Base-by-base conservation (phyloP, 2,888 invertebrate genomes). In the Oscheius onirici region DNA sequence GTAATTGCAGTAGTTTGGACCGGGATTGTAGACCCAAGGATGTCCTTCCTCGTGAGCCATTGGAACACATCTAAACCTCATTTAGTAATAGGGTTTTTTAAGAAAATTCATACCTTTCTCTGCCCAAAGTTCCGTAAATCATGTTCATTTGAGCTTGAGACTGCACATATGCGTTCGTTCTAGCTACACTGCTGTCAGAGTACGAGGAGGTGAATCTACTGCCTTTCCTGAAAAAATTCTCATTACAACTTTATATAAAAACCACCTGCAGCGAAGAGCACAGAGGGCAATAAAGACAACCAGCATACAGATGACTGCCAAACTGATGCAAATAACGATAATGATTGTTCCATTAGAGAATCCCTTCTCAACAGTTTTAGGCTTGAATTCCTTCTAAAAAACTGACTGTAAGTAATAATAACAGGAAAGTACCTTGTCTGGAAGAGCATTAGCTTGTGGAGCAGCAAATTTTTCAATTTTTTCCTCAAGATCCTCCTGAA, bases 251-350 rank as follows among this genome's bases (percentile, higher is more conserved):
- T 57, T 3, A 60, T 17, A 15, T 0, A 46, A 54, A 43, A 13
- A 72, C 66, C 78, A 73, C 57, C 87, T 78, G 75, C 85, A 87
- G 28, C 86, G 73, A 8, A 80, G 80, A 34, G 83, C 71, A 73
- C 87, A 84, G 2, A 86, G 86, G 10, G 79, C 78, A 34, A 83
- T 41, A 73, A 87, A 78, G 0, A 87, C 86, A 26, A 87, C 58
- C n/a, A 81, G 72, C 51, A 87, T 74, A 41, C 85, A 85, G 26
- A 87, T 75, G 13, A 80, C 54, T 3, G 43, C 52, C 34, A 41
- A 24, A 6, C 24, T 28, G 26, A 63, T 63, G n/a, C 46, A 63
- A n/a, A 63, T 28, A 8, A 49, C 74, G 43, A 88, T 82, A 26
- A 86, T 76, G 0, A 81, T 77, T 11, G 83, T 83, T 1, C 87